Conservation (phyloP, 2,888 invertebrate genomes). For the Drosophila meridiana region DNA sequence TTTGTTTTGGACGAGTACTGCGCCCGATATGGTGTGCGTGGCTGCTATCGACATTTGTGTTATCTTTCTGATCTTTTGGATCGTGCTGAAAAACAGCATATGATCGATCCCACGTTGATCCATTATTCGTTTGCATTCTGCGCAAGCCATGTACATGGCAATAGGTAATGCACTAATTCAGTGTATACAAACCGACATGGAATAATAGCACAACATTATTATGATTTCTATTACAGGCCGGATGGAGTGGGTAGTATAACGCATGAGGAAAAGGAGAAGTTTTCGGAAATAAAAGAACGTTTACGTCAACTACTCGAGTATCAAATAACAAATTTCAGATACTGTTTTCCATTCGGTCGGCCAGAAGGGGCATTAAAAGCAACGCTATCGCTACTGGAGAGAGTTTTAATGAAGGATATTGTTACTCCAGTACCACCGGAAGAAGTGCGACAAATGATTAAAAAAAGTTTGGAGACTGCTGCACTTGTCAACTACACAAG, state of each 20-base stretch:
- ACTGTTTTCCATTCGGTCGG: slow-evolving; percentile 99
- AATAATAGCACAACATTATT: not conserved
- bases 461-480: slow-evolving; percentile 98
- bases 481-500: slow-evolving; percentile 98
- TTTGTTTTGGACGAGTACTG: slow-evolving; percentile 99
- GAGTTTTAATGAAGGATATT: slow-evolving; percentile 99
- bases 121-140: slow-evolving; percentile 99
- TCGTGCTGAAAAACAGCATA: slow-evolving; percentile 95
- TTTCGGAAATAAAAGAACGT: slow-evolving; percentile 98
- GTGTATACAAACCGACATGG: not conserved
- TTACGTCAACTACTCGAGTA: slow-evolving; percentile 96
- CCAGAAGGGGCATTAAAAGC: slow-evolving; percentile 99
- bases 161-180: slow-evolving; percentile 89
- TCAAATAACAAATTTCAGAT: slow-evolving; percentile 99
- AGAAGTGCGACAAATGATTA: slow-evolving; percentile 98
- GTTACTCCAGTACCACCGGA: slow-evolving; percentile 98
- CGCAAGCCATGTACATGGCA: slow-evolving; percentile 99
- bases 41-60: slow-evolving; percentile 98
- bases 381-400: slow-evolving; percentile 96
- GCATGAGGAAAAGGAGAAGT: slow-evolving; percentile 98
- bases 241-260: slow-evolving; percentile 99
- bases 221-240: slow-evolving; percentile 88
- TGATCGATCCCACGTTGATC: slow-evolving; percentile 99
- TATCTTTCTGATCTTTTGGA: slow-evolving; percentile 98
- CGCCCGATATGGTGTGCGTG: slow-evolving; percentile 98